Base-by-base conservation (phyloP, 2,113 vertebrate species). In the Dicaeum eximium region DNA sequence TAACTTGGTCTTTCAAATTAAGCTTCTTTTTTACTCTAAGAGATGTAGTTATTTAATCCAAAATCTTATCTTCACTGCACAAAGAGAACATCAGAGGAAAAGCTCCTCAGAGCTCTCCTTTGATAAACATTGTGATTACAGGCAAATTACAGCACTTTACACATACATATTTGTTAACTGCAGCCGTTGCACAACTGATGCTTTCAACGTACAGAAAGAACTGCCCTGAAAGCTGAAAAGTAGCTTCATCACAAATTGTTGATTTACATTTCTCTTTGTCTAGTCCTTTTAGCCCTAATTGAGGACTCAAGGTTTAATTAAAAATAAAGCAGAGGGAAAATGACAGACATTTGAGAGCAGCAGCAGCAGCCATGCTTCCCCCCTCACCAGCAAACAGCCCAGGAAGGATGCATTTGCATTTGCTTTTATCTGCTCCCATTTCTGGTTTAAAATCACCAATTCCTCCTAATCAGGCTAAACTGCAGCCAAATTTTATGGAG, bases 191-290 rank as follows among this genome's bases (percentile, higher is more conserved):
- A 75, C 44, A 50, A 88, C 77, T 96, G 90, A 89, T 80, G 86
- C 92, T 97, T 97, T 60, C 14, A 79, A 89, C 10, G 6, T 35
- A 74, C 19, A 60, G 57, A 82, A 95, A 91, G 15, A 96, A 74
- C 40, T 80, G 48, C 78, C 74, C 62, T 67, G 88, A 80, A 94
- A 95, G 66, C 47, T 96, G 92, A 97, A 94, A 96, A 95, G 70
- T 31, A 92, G 77, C 45, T 96, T 97, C 51, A 93, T 89, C 72
- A 47, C 54, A 83, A 96, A 88, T 56, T 84, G 61, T 80, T 94
- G 81, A 88, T 92, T 96, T 95, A 84, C 77, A 92, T 95, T 97
- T 98, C 47, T 78, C 23, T 58, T 70, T 94, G 38, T 74, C 37
- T 66, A 73, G 11, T 64, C 33, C 8, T 92, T 30, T 72, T 47